Base-by-base conservation (phyloP, 2,113 vertebrate species). In the Plecturocebus donacophilus region DNA sequence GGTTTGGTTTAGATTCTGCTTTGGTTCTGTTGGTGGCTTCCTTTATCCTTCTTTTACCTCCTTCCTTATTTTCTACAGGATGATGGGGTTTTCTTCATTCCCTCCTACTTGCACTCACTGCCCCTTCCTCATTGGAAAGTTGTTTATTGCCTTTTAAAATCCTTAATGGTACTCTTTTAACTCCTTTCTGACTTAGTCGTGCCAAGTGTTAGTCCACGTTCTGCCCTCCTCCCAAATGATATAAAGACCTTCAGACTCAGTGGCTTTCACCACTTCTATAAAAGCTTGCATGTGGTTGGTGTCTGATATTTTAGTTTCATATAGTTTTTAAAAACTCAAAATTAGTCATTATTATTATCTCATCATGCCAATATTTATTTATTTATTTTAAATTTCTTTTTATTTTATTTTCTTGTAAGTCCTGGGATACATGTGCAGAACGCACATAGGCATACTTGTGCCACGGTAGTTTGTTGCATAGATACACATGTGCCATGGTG, bases 1-100 rank as follows among this genome's bases (percentile, higher is more conserved):
- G 56, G 14, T 61, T 98, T 97, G 83, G 76, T 94, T 87, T 94
- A 40, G 75, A 66, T 81, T 90, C 76, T 94, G 83, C 27, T 84
- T 96, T 84, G 47, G 12, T 88, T 94, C 45, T 58, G 35, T 27
- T 23, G 17, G 32, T 40, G 5, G 16, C 81, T 94, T 96, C 20
- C 9, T 58, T 83, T 66, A 68, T 32, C 19, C 38, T 85, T 32
- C 32, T 75, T 90, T 91, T 75, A 56, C 35, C 30, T 82, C 35
- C 35, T 82, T 66, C 35, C 30, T 11, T 56, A 17, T 56, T 73
- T 85, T 94, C 66, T 61, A 10, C 38, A 73, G 40, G 47, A 92
- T 76, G 11, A 71, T 42, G 32, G 40, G 19, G 7, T 58, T 77
- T 73, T 71, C 82, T 86, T 95, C 77, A 84, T 79, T 93, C 4